A percentile compares a stretch with the other conserved stretches of the same genome.
Conservation (phyloP, 2,113 vertebrate species). For the Cynocephalus volans region DNA sequence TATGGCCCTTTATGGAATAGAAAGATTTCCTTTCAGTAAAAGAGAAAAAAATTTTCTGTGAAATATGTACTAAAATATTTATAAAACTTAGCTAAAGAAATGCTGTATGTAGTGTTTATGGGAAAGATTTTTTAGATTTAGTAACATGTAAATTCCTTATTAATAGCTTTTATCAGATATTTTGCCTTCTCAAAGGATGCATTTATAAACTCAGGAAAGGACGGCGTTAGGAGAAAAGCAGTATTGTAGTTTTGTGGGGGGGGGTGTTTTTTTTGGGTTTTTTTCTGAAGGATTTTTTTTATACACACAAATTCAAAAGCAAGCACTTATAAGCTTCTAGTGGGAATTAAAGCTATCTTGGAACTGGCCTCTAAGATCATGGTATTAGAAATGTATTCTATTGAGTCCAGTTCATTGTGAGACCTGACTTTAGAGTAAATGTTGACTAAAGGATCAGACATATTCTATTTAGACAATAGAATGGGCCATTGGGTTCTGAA, state of each 20-base stretch:
- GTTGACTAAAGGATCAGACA: neutral
- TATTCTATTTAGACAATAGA: neutral
- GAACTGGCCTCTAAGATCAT: neutral
- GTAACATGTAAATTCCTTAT: conserved; percentile 34
- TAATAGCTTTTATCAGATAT: neutral
- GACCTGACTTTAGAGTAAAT: neutral
- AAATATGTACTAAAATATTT: conserved; percentile 46
- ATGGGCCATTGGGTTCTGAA: neutral
- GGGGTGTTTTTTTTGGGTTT: neutral
- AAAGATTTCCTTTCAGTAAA: conserved; percentile 36
- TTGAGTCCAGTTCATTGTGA: neutral
- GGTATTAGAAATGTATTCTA: conserved; percentile 13
- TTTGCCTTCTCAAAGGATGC: neutral
- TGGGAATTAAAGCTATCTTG: conserved; percentile 15
- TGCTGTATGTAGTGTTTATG: neutral
- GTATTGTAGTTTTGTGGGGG: neutral
- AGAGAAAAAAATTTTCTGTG: conserved; percentile 46
- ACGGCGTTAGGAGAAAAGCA: neutral
- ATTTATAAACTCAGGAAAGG: conserved; percentile 34
- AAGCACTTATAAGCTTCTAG: neutral
- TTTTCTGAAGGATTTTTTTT: neutral
- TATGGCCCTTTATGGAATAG: neutral
- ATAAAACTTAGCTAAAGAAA: conserved; percentile 59
- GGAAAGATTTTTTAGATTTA: conserved; percentile 52
- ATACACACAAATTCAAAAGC: conserved; percentile 8